A percentile compares a stretch with the other conserved stretches of the same genome.
Evolutionary conservation across 2,113 vertebrate species (phyloP).

Genomic region (Chaetodon trifascialis): DNA sequence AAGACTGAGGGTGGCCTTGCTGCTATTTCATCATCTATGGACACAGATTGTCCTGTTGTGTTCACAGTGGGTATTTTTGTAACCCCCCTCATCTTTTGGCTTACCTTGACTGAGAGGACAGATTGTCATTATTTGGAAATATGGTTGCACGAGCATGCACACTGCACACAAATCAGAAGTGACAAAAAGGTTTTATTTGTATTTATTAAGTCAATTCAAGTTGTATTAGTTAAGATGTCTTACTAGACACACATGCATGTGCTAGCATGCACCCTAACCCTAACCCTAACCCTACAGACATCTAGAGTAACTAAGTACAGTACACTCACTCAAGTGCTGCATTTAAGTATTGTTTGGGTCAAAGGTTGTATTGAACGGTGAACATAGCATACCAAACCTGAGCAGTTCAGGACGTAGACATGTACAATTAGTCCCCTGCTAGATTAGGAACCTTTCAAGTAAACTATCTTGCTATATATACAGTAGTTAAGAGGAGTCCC

Average conservation of each 20-base stretch:
- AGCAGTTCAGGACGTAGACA: too few relatives aligned
- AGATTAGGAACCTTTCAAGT: too few relatives aligned
- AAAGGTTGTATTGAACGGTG: too few relatives aligned
- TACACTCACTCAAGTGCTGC: neutral
- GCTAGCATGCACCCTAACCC: too few relatives aligned
- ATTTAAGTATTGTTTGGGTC: neutral
- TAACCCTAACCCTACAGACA: too few relatives aligned
- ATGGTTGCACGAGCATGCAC: neutral
- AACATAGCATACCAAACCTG: too few relatives aligned
- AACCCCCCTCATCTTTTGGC: constrained; percentile 12
- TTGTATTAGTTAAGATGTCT: neutral
- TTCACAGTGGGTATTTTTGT: constrained; percentile 29
- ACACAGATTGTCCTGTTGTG: constrained; percentile 35
- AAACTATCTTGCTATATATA: too few relatives aligned
- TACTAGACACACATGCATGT: neutral
- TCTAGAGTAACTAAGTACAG: neutral
- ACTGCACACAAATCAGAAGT: neutral
- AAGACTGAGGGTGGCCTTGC: constrained; percentile 38
- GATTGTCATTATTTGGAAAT: constrained; percentile 21
- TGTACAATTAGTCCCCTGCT: too few relatives aligned
- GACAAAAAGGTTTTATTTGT: neutral
- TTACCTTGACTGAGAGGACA: constrained; percentile 7
- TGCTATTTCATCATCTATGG: constrained; percentile 48
- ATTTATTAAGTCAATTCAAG: neutral
- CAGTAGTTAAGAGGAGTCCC: too few relatives aligned